A percentile compares a stretch with the other conserved stretches of the same genome.
These are phyloP conservation scores for Cossypha heuglini DNA, from an alignment of 2,797 vertebrate genomes.

Conservation along the genomic window DNA sequence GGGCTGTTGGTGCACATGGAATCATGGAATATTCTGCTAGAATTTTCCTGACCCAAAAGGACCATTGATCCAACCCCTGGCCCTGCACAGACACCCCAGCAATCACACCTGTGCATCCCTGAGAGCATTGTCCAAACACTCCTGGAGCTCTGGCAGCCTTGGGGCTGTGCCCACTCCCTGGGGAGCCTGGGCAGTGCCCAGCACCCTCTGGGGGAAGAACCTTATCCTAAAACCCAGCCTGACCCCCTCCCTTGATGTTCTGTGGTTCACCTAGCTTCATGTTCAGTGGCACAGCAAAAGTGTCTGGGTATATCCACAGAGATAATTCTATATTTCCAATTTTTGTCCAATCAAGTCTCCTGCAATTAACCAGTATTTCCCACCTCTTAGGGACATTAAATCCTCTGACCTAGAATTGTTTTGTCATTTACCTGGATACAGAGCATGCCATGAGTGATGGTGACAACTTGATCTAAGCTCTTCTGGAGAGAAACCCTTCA, in stretches of 20 bases:
- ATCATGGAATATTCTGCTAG: neutral
- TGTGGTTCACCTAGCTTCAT: neutral
- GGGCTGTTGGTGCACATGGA: fast-evolving
- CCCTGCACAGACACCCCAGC: neutral
- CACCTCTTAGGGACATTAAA: neutral
- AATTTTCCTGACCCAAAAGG: neutral
- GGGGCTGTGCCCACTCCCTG: fast-evolving
- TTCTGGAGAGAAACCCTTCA: neutral
- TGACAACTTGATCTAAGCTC: neutral
- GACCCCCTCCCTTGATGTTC: neutral
- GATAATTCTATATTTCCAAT: neutral
- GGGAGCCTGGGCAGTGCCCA: neutral
- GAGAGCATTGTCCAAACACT: fast-evolving
- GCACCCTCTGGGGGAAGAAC: neutral
- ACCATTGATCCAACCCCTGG: fast-evolving
- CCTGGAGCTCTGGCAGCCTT: neutral
- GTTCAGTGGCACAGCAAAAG: neutral
- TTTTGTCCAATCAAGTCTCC: neutral
- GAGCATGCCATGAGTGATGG: fast-evolving
- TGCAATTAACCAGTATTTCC: neutral
- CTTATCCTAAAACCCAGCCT: neutral
- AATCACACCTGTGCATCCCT: neutral
- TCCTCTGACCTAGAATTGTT: neutral
- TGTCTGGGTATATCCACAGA: neutral
- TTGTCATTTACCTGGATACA: neutral